Conservation (phyloP, 1,140 invertebrate species). For the Cherax destructor region DNA sequence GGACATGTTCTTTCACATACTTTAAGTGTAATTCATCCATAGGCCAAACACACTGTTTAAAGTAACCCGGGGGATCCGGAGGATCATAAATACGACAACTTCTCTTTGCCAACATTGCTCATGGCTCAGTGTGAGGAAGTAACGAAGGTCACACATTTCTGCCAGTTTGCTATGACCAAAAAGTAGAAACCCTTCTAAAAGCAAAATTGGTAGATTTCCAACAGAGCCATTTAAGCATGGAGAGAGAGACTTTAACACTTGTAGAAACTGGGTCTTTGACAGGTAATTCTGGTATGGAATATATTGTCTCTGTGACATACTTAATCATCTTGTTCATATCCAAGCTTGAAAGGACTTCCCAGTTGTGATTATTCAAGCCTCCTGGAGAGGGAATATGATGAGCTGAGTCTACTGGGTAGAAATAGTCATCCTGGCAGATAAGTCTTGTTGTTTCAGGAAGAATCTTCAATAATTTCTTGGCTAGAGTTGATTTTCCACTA, state of each 20-base stretch:
- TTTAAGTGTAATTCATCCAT: slow-evolving; percentile 78
- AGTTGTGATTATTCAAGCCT: slow-evolving; percentile 85
- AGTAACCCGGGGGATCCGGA: slow-evolving; percentile 87
- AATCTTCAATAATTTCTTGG: slow-evolving; percentile 75
- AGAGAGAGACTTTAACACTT: not conserved
- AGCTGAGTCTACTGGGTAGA: slow-evolving; percentile 82
- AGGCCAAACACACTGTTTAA: slow-evolving; percentile 86
- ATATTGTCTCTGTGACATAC: slow-evolving; percentile 76
- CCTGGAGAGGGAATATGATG: slow-evolving; percentile 79
- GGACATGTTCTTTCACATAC: slow-evolving; percentile 73
- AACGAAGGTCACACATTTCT: slow-evolving; percentile 83
- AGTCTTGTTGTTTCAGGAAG: slow-evolving; percentile 78
- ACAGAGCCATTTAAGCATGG: not conserved
- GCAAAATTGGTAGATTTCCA: slow-evolving; percentile 76
- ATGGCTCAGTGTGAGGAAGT: slow-evolving; percentile 83
- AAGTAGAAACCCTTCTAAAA: slow-evolving; percentile 86
- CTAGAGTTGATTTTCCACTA: slow-evolving; percentile 87
- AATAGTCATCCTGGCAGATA: slow-evolving; percentile 87
- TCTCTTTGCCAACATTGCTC: slow-evolving; percentile 80
- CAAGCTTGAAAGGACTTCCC: slow-evolving; percentile 84
- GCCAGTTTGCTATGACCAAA: slow-evolving; percentile 82
- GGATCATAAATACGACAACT: slow-evolving; percentile 82
- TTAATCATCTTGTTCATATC: slow-evolving; percentile 84
- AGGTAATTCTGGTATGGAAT: slow-evolving; percentile 6
- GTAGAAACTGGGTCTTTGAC: not conserved